phyloP scores from a whole-genome alignment of 2,797 vertebrate genomes.

The Leptodactylus fallax region DNA sequence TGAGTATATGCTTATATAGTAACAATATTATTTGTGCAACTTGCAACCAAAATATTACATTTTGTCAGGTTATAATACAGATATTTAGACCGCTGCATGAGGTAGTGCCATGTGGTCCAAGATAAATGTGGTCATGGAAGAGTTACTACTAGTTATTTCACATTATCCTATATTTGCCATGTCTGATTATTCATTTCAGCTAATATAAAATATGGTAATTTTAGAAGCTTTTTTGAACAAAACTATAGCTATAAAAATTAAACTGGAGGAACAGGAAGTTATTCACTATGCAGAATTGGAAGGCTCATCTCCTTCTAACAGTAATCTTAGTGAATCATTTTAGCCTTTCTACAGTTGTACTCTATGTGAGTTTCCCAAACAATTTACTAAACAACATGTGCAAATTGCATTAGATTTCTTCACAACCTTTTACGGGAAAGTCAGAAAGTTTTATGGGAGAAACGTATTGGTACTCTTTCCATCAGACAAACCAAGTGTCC shows the following conservation, averaged over 20 bases:
- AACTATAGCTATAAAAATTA: background rate
- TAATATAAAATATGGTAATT: background rate
- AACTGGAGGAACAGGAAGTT: background rate
- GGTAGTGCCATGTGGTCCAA: too few relatives aligned
- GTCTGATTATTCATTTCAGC: background rate
- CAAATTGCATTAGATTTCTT: slow-evolving; percentile 50
- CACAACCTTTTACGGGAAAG: slow-evolving; percentile 47
- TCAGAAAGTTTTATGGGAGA: slow-evolving; percentile 64
- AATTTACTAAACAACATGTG: slow-evolving; percentile 51
- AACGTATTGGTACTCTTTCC: slow-evolving; percentile 66
- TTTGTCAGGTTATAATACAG: too few relatives aligned
- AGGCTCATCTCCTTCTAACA: background rate
- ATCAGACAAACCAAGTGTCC: slow-evolving; percentile 66
- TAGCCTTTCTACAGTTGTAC: slow-evolving; percentile 50
- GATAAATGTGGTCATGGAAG: too few relatives aligned
- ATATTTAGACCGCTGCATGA: too few relatives aligned
- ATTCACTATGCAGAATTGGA: background rate
- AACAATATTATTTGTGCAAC: too few relatives aligned
- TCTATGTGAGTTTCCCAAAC: slow-evolving; percentile 65
- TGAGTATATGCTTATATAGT: too few relatives aligned
- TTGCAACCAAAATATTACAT: too few relatives aligned
- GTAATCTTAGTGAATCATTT: slow-evolving; percentile 31
- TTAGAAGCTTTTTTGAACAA: background rate
- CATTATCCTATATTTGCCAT: background rate
- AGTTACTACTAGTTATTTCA: too few relatives aligned